phyloP scores from a whole-genome alignment of 92 coral and sea anemone species.

The Ricordea florida region DNA sequence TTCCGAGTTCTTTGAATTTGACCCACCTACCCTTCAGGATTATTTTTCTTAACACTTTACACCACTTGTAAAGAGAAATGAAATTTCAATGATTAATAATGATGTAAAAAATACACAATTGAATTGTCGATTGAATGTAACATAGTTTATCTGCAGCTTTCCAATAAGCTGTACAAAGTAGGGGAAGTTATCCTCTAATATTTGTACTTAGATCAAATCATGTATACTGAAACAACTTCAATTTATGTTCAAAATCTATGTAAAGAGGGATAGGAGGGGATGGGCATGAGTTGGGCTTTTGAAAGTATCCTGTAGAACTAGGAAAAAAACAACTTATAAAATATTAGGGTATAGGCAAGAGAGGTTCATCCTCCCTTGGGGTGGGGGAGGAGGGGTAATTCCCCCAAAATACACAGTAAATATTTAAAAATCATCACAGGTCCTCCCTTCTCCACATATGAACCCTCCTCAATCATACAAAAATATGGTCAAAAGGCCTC shows the following conservation, averaged over 20 bases:
- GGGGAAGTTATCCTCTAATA: slow-evolving; percentile 2
- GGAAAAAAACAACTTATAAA: neutral
- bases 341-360: neutral
- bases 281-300: too few species aligned
- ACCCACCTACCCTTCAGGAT: slow-evolving; percentile 24
- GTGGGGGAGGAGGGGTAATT: too few species aligned
- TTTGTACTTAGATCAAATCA: slow-evolving; percentile 3
- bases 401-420: too few species aligned
- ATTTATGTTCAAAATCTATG: neutral
- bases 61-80: neutral
- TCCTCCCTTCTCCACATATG: too few species aligned
- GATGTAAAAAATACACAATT: neutral
- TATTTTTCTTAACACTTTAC: slow-evolving; percentile 3
- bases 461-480: too few species aligned
- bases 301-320: too few species aligned
- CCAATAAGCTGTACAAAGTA: slow-evolving; percentile 17
- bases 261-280: neutral
- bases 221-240: slow-evolving; percentile 4
- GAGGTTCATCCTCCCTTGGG: too few species aligned
- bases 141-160: neutral
- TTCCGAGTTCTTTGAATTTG: slow-evolving; percentile 35
- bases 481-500: too few species aligned
- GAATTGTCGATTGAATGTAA: neutral
- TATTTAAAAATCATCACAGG: too few species aligned
- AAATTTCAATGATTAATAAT: neutral